Base-by-base conservation (phyloP, 1,140 invertebrate genomes). In the Wiebesia pumilae region DNA sequence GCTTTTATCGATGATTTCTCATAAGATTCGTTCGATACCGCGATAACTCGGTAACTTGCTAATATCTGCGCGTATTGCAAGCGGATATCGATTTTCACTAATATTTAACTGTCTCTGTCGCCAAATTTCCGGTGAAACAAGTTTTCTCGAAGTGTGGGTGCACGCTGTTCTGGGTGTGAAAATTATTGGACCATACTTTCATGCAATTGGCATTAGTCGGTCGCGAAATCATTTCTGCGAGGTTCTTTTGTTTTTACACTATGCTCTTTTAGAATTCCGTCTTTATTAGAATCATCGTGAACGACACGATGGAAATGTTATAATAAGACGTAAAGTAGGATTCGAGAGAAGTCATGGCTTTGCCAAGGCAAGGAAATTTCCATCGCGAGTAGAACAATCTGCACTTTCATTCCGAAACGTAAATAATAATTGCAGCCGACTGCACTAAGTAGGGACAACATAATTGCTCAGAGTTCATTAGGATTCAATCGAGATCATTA, bases 61-160 rank as follows among this genome's bases (percentile, higher is more conserved):
- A 27, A 62, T 27, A 88, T 89, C 10, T 16, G 79, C 75, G 62
- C 51, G 35, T 24, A 30, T 79, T 35, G 12, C 21, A 84, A 87
- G 84, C 87, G 88, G 88, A 90, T 87, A 89, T 89, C 81, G 82
- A 83, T 87, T 89, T 89, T 85, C 67, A 86, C 81, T 86, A 75
- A 79, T 27, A 40, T 40, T 86, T 86, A 86, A 86, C 82, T 78
- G 75, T 82, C 69, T 51, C 1, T 69, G 47, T 73, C 84, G 84
- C 79, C 51, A 85, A 85, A 81, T 85, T 85, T 85, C 78, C 67
- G 67, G 65, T 81, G 69, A 73, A 86, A 81, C 80, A 71, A 77
- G 71, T 77, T 86, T 78, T 71, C 33, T 38, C 77, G 40, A 14
- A 43, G 6, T 83, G 14, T 40, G 30, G n/a, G 30, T 12, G 14